These are phyloP conservation scores for Zaprionus davidi DNA, from an alignment of 1,140 invertebrate genomes.

Conservation along the genomic window DNA sequence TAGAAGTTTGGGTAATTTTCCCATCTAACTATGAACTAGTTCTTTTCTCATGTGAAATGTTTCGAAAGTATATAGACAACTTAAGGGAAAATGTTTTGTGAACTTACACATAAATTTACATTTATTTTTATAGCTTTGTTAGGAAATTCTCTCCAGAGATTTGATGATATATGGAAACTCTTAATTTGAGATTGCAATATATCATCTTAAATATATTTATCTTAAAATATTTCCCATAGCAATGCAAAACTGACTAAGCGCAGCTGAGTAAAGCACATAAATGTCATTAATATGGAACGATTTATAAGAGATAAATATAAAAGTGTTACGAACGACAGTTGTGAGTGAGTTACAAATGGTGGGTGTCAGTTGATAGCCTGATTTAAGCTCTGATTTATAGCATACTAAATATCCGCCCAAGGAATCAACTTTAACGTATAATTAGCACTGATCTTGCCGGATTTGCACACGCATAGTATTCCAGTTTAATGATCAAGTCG, in stretches of 20 bases:
- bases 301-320: not conserved
- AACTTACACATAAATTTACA: not conserved
- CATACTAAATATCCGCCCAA: slow-evolving; percentile 2
- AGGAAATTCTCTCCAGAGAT: not conserved
- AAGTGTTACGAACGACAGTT: not conserved
- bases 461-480: slow-evolving; percentile 3
- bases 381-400: not conserved
- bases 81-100: not conserved
- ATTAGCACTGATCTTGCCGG: not conserved
- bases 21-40: not conserved
- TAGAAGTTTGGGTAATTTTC: slow-evolving; percentile 9
- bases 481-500: slow-evolving; percentile 2
- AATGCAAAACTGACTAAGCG: not conserved
- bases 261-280: not conserved
- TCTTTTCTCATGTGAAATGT: not conserved
- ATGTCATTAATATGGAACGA: not conserved
- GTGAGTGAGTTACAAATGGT: not conserved
- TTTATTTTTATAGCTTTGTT: not conserved
- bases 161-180: not conserved
- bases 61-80: not conserved
- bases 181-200: not conserved
- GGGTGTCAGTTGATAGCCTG: not conserved
- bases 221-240: not conserved
- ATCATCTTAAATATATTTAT: not conserved
- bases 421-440: not conserved